Percentiles rank a stretch among this genome's conserved stretches.
Conservation (phyloP, 35 echinoderm and acorn worm genomes). For the Ophioderma brevispina region DNA sequence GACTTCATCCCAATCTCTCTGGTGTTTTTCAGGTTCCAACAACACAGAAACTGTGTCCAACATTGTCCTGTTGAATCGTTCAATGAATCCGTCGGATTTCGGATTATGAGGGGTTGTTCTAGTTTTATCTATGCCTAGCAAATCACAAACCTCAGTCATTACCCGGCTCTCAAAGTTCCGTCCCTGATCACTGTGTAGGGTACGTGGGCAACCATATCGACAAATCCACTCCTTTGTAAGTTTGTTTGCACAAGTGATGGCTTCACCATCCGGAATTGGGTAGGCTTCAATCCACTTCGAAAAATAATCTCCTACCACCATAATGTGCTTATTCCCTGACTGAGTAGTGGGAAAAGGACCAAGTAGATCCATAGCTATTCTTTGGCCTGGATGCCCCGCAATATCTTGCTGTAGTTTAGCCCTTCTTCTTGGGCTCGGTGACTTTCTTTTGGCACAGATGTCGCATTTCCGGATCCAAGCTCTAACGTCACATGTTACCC, state of each 20-base stretch:
- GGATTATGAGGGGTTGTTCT: conserved; percentile 48
- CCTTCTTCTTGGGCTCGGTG: conserved; percentile 19
- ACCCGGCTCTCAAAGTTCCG: conserved; percentile 49
- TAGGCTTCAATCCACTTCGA: conserved; percentile 68
- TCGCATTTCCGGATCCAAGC: conserved; percentile 34
- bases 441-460: conserved; percentile 35
- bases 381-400: conserved; percentile 23
- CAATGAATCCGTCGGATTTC: conserved; percentile 44
- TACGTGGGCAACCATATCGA: conserved; percentile 29
- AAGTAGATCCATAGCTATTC: conserved; percentile 61
- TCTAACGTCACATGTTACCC: conserved; percentile 27
- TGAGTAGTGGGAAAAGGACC: conserved; percentile 19
- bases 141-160: conserved; percentile 38
- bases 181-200: conserved; percentile 65
- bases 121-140: conserved; percentile 48
- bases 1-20: too few relatives aligned
- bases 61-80: conserved; percentile 32
- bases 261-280: conserved; percentile 38
- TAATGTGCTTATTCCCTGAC: conserved; percentile 8
- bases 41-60: conserved; percentile 14
- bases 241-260: conserved; percentile 17
- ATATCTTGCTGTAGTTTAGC: conserved; percentile 27
- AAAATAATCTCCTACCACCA: conserved; percentile 63
- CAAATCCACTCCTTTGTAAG: conserved; percentile 23
- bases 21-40: too few relatives aligned